phyloP scores from a whole-genome alignment of 2,797 vertebrate species.

The Propithecus perrieri region DNA sequence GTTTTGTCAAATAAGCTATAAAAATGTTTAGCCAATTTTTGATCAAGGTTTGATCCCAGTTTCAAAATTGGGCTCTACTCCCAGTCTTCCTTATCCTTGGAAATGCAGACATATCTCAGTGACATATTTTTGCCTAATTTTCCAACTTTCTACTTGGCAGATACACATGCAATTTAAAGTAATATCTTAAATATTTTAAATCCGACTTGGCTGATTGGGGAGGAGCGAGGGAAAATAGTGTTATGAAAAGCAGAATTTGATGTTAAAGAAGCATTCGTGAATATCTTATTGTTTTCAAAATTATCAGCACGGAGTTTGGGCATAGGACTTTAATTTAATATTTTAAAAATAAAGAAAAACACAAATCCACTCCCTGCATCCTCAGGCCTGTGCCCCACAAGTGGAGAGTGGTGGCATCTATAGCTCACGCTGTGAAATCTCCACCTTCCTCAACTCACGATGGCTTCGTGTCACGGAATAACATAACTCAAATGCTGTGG shows the following conservation, averaged over 20 bases:
- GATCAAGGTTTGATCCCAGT: slow-evolving; percentile 39
- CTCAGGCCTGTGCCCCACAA: neutral
- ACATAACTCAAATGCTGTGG: neutral
- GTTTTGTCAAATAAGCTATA: slow-evolving; percentile 72
- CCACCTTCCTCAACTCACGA: no score
- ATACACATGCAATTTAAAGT: slow-evolving; percentile 38
- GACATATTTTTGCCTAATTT: slow-evolving; percentile 62
- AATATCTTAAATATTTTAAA: slow-evolving; percentile 54
- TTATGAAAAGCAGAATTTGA: neutral
- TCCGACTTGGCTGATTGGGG: neutral
- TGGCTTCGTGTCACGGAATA: no score
- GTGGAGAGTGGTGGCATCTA: no score
- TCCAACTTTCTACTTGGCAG: slow-evolving; percentile 67
- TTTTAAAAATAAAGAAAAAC: slow-evolving; percentile 34
- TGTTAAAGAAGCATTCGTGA: neutral
- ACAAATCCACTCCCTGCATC: neutral
- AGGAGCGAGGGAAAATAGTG: neutral
- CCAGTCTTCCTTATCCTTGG: slow-evolving; percentile 56
- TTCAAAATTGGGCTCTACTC: slow-evolving; percentile 66
- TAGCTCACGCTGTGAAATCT: neutral
- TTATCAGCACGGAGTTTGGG: neutral
- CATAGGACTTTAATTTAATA: neutral
- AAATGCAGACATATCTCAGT: slow-evolving; percentile 51
- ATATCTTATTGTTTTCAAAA: neutral
- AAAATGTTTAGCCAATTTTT: slow-evolving; percentile 73